Base-by-base conservation (phyloP, 2,888 invertebrate species). In the Ectobius pallidus region DNA sequence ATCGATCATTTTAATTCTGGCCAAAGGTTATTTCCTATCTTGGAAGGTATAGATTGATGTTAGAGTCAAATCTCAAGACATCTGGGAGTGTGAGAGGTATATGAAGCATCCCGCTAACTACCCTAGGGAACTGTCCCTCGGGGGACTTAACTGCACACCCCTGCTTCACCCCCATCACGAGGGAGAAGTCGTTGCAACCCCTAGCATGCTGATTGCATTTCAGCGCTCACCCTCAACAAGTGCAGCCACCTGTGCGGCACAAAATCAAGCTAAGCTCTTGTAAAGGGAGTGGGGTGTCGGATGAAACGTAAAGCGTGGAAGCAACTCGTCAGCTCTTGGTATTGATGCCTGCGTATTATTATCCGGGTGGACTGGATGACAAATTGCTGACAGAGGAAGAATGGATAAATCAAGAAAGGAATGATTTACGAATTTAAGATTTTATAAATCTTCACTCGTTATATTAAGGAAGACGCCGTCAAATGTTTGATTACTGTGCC, bases 211-310 rank as follows among this genome's bases (percentile, higher is more conserved):
- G 65, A 65, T 65, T 65, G 65, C 65, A 65, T 65, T 65, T 65
- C 65, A 46, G 65, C 44, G 27, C 65, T 42, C 22, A 58, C 65
- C 65, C 65, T 65, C 65, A 65, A 65, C 65, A 65, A 65, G 65
- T 65, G 65, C 65, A 65, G 65, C 65, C 65, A 65, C 65, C 65
- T 65, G 65, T 65, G 46, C 44, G 65, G 46, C 44, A 44, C 65
- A 46, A 65, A 65, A 46, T 65, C 46, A 46, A 65, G 65, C 65
- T 65, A 65, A 46, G 65, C 65, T 65, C 65, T 65, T 27, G 27
- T 65, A 16, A 55, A 27, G 30, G 55, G 14, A 4, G 55, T 4
- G 58, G 22, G 16, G 6, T 34, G n/a, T n/a, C n/a, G n/a, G n/a
- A 25, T 20, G 25, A 22, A 58, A 30, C n/a, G 22, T 30, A n/a